phyloP scores from a whole-genome alignment of 37 sponge, comb jelly and placozoan genomes.

The Oopsacas minuta region DNA sequence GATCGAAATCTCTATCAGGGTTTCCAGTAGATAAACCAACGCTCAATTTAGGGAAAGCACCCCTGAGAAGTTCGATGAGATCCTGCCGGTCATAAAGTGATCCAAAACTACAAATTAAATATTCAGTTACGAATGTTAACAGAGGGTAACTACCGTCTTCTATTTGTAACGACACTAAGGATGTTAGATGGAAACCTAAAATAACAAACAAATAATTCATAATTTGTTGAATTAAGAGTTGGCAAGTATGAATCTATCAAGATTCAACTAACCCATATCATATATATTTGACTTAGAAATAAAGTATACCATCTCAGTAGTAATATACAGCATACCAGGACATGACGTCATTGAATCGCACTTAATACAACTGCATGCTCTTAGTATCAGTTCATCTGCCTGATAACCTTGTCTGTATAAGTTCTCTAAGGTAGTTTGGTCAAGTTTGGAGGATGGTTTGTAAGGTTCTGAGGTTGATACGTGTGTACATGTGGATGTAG shows the following conservation, averaged over 20 bases:
- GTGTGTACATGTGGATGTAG: not conserved
- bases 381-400: not conserved
- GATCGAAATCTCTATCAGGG: not conserved
- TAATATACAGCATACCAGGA: not conserved
- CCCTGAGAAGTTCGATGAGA: not conserved
- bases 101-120: not conserved
- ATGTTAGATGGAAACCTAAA: not conserved
- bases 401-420: constrained; percentile 2
- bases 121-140: not conserved
- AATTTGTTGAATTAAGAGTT: no score
- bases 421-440: not conserved
- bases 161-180: not conserved
- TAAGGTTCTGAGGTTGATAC: not conserved
- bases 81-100: not conserved
- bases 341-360: not conserved
- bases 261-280: not conserved
- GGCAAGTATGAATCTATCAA: no score
- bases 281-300: not conserved
- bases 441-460: not conserved
- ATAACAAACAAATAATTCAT: no score
- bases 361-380: not conserved
- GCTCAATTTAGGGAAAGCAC: not conserved
- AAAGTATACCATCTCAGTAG: not conserved
- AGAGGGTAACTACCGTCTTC: not conserved
- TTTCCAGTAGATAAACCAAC: not conserved